Evolutionary conservation across 2,113 vertebrate species (phyloP).

Genomic region (Zosterops pallidus): DNA sequence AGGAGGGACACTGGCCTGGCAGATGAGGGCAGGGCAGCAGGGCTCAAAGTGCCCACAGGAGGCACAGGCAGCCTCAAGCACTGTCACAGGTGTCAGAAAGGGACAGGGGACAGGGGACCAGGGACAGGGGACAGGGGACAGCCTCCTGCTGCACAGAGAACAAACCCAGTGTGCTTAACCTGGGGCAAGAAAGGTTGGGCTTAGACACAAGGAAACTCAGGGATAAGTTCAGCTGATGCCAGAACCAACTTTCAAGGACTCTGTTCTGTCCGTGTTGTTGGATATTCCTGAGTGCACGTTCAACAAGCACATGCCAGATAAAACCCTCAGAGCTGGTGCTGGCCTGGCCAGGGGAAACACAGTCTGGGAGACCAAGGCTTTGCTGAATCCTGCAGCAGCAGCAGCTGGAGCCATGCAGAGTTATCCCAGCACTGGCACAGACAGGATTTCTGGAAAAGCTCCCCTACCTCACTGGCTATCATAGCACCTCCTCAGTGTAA

Average conservation of each 20-base stretch:
- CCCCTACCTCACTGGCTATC: fast-evolving
- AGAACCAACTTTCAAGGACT: not conserved
- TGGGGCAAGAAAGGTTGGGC: not conserved
- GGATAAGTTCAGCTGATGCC: not conserved
- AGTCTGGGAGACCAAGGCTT: not conserved
- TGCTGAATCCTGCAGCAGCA: not conserved
- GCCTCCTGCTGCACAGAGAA: not conserved
- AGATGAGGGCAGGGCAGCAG: not conserved
- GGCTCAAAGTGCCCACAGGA: not conserved
- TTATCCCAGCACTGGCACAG: fast-evolving
- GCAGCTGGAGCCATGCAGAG: fast-evolving
- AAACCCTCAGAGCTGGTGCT: not conserved
- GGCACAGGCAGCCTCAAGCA: fast-evolving
- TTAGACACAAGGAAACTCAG: not conserved
- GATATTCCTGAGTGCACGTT: not conserved
- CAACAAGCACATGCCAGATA: not conserved
- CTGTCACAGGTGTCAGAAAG: fast-evolving
- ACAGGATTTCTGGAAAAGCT: fast-evolving
- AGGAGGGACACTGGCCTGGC: fast-evolving
- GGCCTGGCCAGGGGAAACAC: not conserved
- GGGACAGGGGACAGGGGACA: not conserved
- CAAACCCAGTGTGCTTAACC: not conserved
- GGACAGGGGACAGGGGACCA: not conserved
- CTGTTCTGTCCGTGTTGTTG: fast-evolving
- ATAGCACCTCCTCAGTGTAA: fast-evolving